These are phyloP conservation scores for Notarius lentiginosus DNA, from an alignment of 2,113 vertebrate genomes.

Conservation along the genomic window DNA sequence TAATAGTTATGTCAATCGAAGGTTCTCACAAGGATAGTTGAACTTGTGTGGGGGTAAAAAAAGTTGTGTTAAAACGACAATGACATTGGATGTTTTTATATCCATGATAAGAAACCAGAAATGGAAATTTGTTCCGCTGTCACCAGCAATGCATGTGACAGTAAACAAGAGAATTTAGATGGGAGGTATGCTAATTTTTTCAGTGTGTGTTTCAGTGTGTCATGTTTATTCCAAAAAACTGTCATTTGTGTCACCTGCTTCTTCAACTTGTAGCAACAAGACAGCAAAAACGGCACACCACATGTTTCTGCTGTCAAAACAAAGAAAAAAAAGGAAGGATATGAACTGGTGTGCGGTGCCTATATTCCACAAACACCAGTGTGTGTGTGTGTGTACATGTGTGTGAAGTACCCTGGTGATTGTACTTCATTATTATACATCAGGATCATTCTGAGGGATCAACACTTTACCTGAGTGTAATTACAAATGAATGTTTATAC, in stretches of 20 bases:
- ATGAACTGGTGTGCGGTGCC: background rate
- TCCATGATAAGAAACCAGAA: slow-evolving; percentile 4
- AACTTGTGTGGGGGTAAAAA: background rate
- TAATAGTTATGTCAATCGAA: background rate
- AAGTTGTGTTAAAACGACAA: background rate
- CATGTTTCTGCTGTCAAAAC: slow-evolving; percentile 24
- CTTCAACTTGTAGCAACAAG: slow-evolving; percentile 21
- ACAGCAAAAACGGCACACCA: background rate
- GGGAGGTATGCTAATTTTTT: background rate
- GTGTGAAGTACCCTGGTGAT: too few species aligned
- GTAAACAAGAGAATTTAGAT: slow-evolving; percentile 15
- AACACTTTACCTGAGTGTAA: background rate
- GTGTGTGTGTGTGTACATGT: background rate
- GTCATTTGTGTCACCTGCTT: slow-evolving; percentile 56
- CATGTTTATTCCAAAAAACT: slow-evolving; percentile 17
- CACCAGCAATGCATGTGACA: background rate
- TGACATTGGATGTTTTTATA: background rate
- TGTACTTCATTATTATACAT: background rate
- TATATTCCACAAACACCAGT: background rate
- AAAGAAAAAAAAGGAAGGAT: background rate
- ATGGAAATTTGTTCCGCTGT: background rate
- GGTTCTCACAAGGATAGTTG: background rate
- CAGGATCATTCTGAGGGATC: too few species aligned
- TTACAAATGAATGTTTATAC: background rate
- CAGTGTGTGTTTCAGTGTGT: slow-evolving; percentile 1